phyloP scores from a whole-genome alignment of 2,113 vertebrate species.

The Narcine bancroftii region DNA sequence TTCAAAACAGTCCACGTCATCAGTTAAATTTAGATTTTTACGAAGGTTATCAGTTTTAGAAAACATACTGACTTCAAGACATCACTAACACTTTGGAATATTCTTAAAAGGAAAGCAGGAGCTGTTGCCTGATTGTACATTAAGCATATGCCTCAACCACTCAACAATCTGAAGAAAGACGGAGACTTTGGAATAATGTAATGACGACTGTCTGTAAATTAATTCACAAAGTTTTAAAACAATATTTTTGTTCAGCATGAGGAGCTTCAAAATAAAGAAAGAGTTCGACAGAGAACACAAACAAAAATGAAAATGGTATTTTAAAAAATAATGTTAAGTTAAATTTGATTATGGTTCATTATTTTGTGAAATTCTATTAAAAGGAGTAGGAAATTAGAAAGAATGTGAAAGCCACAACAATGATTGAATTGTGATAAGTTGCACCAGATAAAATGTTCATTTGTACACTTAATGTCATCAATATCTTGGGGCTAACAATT shows the following conservation, averaged over 20 bases:
- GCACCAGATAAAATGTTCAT: not conserved
- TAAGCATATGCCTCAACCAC: not conserved
- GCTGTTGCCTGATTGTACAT: not conserved
- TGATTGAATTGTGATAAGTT: constrained; percentile 18
- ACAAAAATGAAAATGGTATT: not conserved
- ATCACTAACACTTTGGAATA: constrained; percentile 42
- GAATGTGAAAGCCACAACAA: not conserved
- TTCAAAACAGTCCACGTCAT: constrained; percentile 41
- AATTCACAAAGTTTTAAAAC: not conserved
- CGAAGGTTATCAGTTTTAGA: constrained; percentile 49
- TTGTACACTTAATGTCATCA: not conserved
- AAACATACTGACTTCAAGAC: constrained; percentile 47
- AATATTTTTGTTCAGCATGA: not conserved
- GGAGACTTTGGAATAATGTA: not conserved
- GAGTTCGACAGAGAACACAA: not conserved
- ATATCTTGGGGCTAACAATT: not conserved
- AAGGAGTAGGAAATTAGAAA: not conserved
- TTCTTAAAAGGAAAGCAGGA: not conserved
- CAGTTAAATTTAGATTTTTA: constrained; percentile 48
- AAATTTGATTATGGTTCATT: not conserved
- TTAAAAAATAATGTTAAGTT: not conserved
- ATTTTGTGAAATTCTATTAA: constrained; percentile 17
- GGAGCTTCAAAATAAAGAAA: not conserved
- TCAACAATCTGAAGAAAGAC: not conserved
- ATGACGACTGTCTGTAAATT: not conserved